phyloP scores from a whole-genome alignment of 2,888 invertebrate genomes.

The Artemia sinica region DNA sequence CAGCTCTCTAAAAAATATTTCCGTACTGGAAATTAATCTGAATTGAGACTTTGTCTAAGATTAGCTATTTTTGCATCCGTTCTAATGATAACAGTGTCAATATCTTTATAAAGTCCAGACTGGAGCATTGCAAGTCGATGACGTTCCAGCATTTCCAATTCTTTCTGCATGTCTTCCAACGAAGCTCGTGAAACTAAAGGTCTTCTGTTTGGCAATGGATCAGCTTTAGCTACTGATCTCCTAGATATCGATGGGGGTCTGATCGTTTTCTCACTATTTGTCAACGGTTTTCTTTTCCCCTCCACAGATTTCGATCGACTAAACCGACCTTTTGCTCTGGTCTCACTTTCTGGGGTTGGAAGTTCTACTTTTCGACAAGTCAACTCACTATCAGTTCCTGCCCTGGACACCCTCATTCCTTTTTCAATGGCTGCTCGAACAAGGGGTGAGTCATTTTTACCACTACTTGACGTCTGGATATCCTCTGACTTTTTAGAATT shows the following conservation, averaged over 20 bases:
- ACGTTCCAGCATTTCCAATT: not conserved
- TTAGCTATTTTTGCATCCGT: constrained; percentile 10
- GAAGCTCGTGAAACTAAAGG: not conserved
- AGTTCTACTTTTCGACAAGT: not conserved
- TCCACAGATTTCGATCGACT: not conserved
- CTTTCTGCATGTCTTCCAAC: not conserved
- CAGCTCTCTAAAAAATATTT: too few relatives aligned
- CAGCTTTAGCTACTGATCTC: not conserved
- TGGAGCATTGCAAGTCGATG: constrained; percentile 2
- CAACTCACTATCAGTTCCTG: constrained; percentile 4
- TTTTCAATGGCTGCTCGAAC: not conserved
- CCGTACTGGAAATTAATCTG: too few relatives aligned
- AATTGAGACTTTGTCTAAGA: not conserved
- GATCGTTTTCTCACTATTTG: not conserved
- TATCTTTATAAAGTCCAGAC: constrained; percentile 7
- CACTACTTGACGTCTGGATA: not conserved
- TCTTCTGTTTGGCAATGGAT: not conserved
- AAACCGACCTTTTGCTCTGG: not conserved
- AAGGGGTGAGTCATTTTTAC: constrained; percentile 7
- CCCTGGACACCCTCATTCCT: constrained; percentile 5
- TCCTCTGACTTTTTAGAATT: not conserved
- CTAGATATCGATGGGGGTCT: not conserved
- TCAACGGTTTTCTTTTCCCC: not conserved
- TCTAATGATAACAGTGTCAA: not conserved
- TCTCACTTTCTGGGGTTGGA: not conserved